A percentile compares a stretch with the other conserved stretches of the same genome.
Evolutionary conservation across 2,888 invertebrate genomes (phyloP).

Genomic region (Serripes groenlandicus): DNA sequence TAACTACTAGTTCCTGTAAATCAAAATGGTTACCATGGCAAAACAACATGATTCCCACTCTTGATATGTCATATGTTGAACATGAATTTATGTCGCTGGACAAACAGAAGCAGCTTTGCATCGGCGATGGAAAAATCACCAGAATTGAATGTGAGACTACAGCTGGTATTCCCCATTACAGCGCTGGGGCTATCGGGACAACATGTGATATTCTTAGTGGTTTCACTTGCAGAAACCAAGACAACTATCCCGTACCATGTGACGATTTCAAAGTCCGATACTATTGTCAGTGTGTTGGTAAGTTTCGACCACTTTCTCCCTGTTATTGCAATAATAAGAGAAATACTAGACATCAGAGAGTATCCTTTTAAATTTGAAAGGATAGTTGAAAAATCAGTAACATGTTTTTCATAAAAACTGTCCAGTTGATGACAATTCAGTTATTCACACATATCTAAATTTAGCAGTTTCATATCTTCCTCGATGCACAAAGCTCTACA

Average conservation of each 20-base stretch:
- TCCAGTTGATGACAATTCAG: too few species aligned
- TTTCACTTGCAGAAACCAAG: constrained; percentile 88
- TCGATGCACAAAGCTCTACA: too few species aligned
- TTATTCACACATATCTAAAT: too few species aligned
- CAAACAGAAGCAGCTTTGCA: constrained; percentile 55
- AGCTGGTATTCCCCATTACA: constrained; percentile 54
- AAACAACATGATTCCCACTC: constrained; percentile 69
- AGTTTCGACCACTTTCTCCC: too few species aligned
- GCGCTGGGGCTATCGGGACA: constrained; percentile 69
- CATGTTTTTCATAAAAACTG: too few species aligned
- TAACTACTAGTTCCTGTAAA: constrained; percentile 47
- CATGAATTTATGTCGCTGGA: constrained; percentile 70
- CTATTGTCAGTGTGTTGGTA: constrained; percentile 70
- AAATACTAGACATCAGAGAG: too few species aligned
- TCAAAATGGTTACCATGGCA: constrained; percentile 74
- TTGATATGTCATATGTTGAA: constrained; percentile 67
- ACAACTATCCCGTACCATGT: constrained; percentile 77
- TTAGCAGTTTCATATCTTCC: too few species aligned
- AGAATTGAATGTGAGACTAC: constrained; percentile 42
- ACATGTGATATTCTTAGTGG: constrained; percentile 89
- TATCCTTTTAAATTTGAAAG: too few species aligned
- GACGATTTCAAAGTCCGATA: constrained; percentile 83
- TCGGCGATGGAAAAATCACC: constrained; percentile 67
- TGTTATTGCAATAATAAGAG: too few species aligned
- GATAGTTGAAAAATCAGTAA: too few species aligned